Evolutionary conservation across 1,140 invertebrate species (phyloP), one percentile per base, ranked within the genome.

Genomic region (Drosophila tropicalis): DNA sequence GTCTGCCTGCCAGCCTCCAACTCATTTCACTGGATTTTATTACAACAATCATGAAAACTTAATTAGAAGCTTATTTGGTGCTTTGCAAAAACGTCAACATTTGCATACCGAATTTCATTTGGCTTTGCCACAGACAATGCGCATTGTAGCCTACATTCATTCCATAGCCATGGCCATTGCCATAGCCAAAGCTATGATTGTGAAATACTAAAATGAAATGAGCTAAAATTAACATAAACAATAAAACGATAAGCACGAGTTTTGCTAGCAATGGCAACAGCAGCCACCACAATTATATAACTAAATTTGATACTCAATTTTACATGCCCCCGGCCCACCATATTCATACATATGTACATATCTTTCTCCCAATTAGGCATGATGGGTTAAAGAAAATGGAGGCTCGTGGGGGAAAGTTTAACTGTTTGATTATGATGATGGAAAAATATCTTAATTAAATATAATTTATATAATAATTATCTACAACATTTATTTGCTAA

Each of bases 51-150:
- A 86, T 82, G 83, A 85, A 85, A 86, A 87, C 82, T 79, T 87
- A 86, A 86, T 86, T 86, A 85, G 79, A 87, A 86, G 79, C 75
- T 86, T 85, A 79, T 76, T 79, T 56, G 72, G 69, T 70, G 79
- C 65, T 76, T 78, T 74, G 70, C 64, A 72, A 71, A 66, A 85
- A 77, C 70, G 75, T 86, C 78, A 78, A 80, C 73, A 86, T 86
- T 86, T 86, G 82, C 82, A 86, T 86, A 87, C 68, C 82, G 83
- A 75, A 79, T 81, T 86, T 85, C 76, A 86, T 86, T 81, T 85
- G 81, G 81, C 72, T 64, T 19, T 36, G 70, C 67, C 78, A 81
- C 71, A 77, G 79, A 85, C 81, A 80, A 29, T 44, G 67, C 70
- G 73, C 76, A 76, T 70, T 73, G 66, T 72, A 72, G 44, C 44